phyloP scores from a whole-genome alignment of 1,140 invertebrate species.

The Platyura marginata region DNA sequence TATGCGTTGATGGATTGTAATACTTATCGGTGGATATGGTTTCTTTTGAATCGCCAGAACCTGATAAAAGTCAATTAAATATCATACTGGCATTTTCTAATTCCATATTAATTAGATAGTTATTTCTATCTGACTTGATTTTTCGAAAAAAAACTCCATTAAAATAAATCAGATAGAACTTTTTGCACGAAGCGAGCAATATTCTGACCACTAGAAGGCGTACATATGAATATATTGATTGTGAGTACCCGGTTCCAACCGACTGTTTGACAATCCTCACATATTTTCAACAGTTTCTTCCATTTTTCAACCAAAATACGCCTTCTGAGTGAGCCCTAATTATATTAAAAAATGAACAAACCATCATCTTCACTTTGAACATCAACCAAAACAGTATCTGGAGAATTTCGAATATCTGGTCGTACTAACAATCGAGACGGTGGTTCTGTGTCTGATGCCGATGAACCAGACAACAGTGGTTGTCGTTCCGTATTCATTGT shows the following conservation, averaged over 20 bases:
- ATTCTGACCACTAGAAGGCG: not conserved
- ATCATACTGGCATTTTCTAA: too few relatives aligned
- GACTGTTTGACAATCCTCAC: too few relatives aligned
- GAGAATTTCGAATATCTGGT: slow-evolving; percentile 19
- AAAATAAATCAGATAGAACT: too few relatives aligned
- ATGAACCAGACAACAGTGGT: slow-evolving; percentile 20
- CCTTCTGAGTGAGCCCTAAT: too few relatives aligned
- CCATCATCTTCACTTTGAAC: slow-evolving; percentile 21
- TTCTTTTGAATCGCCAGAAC: not conserved
- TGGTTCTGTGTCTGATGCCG: slow-evolving; percentile 10
- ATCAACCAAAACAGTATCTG: slow-evolving; percentile 23
- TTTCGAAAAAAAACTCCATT: too few relatives aligned
- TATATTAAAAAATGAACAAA: slow-evolving; percentile 9
- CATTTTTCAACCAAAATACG: not conserved
- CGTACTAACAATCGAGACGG: slow-evolving; percentile 6
- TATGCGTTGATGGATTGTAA: slow-evolving; percentile 41
- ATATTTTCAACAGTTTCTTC: not conserved
- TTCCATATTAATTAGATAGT: too few relatives aligned
- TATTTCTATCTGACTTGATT: too few relatives aligned
- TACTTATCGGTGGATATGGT: slow-evolving; percentile 8
- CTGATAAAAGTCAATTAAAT: too few relatives aligned
- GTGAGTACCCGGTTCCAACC: not conserved
- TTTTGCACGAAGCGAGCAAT: too few relatives aligned
- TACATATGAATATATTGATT: not conserved
- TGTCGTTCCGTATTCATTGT: slow-evolving; percentile 27